phyloP scores from a whole-genome alignment of 2,888 invertebrate genomes.

The Trichopria drosophilae region DNA sequence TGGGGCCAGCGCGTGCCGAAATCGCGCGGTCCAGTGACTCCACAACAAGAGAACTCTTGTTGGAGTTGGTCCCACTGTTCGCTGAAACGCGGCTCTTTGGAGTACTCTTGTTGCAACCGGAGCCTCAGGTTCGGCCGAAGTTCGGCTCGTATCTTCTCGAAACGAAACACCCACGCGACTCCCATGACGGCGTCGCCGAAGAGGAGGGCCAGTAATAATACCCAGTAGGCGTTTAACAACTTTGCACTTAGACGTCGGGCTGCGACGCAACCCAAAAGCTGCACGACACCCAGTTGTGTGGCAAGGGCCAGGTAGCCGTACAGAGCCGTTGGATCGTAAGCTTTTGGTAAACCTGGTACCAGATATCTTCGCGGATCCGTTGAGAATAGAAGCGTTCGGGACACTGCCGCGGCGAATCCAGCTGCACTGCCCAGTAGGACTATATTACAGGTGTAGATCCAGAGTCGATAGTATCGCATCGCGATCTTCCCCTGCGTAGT shows the following conservation, averaged over 20 bases:
- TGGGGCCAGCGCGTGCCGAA: constrained; percentile 51
- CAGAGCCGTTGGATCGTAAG: constrained; percentile 79
- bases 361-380: constrained; percentile 73
- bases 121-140: constrained; percentile 70
- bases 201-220: constrained; percentile 74
- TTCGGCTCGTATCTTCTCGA: constrained; percentile 75
- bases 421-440: constrained; percentile 81
- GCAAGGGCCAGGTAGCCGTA: constrained; percentile 83
- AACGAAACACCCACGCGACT: constrained; percentile 82
- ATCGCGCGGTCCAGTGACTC: constrained; percentile 68
- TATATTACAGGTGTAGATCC: constrained; percentile 91
- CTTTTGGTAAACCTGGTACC: constrained; percentile 71
- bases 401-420: constrained; percentile 77
- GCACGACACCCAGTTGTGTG: constrained; percentile 71
- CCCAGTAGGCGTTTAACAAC: constrained; percentile 82
- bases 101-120: constrained; percentile 70
- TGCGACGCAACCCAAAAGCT: constrained; percentile 79
- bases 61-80: constrained; percentile 79
- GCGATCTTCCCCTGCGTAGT: constrained; percentile 59
- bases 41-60: constrained; percentile 76
- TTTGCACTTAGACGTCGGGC: constrained; percentile 79
- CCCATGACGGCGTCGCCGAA: constrained; percentile 84
- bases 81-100: constrained; percentile 71
- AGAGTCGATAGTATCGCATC: constrained; percentile 84
- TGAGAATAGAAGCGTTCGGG: constrained; percentile 65